A percentile compares a stretch with the other conserved stretches of the same genome.
These are phyloP conservation scores for Drosophila quinaria DNA, from an alignment of 2,888 invertebrate species.

Conservation along the genomic window DNA sequence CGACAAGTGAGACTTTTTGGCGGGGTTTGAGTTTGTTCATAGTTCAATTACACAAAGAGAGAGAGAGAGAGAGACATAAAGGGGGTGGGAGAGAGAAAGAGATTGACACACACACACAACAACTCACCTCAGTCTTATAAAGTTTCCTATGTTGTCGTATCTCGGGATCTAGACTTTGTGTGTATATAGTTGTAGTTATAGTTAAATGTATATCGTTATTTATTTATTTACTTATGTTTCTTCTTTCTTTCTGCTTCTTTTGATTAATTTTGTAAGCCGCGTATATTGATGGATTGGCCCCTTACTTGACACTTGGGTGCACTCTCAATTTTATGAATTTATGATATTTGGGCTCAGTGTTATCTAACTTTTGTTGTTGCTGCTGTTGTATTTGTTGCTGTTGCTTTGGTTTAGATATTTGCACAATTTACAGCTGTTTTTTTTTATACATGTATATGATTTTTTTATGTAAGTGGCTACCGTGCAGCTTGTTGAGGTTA, in stretches of 20 bases:
- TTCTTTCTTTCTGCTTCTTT: conserved; percentile 16
- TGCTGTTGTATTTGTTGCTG: conserved; percentile 20
- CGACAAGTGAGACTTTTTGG: conserved; percentile 45
- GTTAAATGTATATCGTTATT: conserved; percentile 23
- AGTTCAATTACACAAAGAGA: conserved; percentile 13
- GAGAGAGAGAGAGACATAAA: background rate
- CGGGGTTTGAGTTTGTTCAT: conserved; percentile 17
- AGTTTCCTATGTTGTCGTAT: conserved; percentile 80
- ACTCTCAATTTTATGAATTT: conserved; percentile 60
- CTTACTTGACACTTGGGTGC: conserved; percentile 24
- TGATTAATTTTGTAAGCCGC: conserved; percentile 71
- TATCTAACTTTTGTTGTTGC: conserved; percentile 22
- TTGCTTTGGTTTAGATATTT: conserved; percentile 58
- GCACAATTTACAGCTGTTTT: conserved; percentile 80
- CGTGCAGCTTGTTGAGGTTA: conserved; percentile 17
- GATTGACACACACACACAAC: conserved; percentile 2
- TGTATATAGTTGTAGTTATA: conserved; percentile 33
- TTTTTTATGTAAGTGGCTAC: conserved; percentile 31
- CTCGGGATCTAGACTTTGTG: conserved; percentile 54
- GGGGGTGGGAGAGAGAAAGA: background rate
- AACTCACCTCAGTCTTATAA: conserved; percentile 85
- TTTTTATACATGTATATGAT: background rate
- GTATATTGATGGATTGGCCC: conserved; percentile 73
- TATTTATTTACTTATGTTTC: conserved; percentile 25
- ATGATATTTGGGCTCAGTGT: conserved; percentile 53